Evolutionary conservation across 2,797 vertebrate species (phyloP), one percentile per base, ranked within the genome.

Genomic region (Gorsachius magnificus): DNA sequence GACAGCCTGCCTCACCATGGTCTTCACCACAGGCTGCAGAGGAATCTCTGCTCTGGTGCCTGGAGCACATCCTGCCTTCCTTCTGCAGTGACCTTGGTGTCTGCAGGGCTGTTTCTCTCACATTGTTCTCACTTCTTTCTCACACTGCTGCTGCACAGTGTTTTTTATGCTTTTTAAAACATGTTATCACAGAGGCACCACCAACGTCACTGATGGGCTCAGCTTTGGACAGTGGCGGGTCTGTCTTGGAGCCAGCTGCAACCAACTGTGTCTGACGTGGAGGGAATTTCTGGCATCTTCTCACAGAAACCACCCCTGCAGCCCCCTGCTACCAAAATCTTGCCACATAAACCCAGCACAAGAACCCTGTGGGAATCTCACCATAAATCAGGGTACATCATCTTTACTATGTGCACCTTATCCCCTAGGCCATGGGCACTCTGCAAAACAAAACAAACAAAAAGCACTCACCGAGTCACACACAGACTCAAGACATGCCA

Each of bases 41-140:
- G 24, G 7, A 31, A 54, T 38, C n/a, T 64, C 28, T 26, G 26
- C 11, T 45, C 51, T 0, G 2, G 8, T 1, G 1, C 31, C 16
- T 41, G 29, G n/a, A 36, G n/a, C 14, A 54, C 14, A 11, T 63
- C 41, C 13, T 54, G 17, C 14, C 45, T 20, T 46, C 13, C 20
- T 8, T 13, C 26, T 53, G 31, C 48, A 46, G 21, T 14, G 28
- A 13, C 50, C 18, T 33, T 46, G 33, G 6, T 16, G 35, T 17
- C 43, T 50, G 51, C 31, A 57, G 16, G 6, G 35, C 5, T n/a
- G 10, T 58, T 43, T 35, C 45, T 58, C 45, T 66, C 36, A 43
- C 16, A 25, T 2, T 45, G 22, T 38, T 83, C 80, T 46, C 22
- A n/a, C 29, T 64, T 48, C 18, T 72, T 36, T 31, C 33, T 54